phyloP scores from a whole-genome alignment of 2,888 invertebrate species.

The Leptinotarsa tumamoca region DNA sequence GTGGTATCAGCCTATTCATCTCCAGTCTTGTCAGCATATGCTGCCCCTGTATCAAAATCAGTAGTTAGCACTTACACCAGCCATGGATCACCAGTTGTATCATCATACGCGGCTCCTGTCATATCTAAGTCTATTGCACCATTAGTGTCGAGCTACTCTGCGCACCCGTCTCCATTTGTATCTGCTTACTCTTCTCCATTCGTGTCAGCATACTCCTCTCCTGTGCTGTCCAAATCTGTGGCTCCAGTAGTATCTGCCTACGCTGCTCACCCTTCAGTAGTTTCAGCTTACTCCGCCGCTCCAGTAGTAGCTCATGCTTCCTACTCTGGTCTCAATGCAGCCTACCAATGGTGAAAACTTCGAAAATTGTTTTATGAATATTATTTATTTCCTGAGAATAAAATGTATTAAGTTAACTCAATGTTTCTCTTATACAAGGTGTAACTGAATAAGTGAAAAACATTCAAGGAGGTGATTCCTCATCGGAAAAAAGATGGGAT shows the following conservation, averaged over 20 bases:
- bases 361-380: too few relatives aligned
- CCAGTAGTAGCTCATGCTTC: conserved; percentile 41
- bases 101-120: conserved; percentile 48
- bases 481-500: too few relatives aligned
- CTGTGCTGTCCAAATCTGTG: conserved; percentile 42
- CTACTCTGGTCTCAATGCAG: conserved; percentile 18
- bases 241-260: conserved; percentile 31
- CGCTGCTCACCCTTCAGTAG: conserved; percentile 34
- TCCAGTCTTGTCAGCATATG: conserved; percentile 42
- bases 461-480: too few relatives aligned
- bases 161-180: conserved; percentile 69
- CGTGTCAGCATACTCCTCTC: conserved; percentile 40
- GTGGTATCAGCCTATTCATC: conserved; percentile 53
- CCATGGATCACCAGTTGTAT: conserved; percentile 43
- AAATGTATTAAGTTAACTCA: too few relatives aligned
- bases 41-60: conserved; percentile 58
- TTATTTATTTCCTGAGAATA: too few relatives aligned
- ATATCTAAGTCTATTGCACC: conserved; percentile 56
- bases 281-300: conserved; percentile 52
- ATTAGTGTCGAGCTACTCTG: conserved; percentile 41
- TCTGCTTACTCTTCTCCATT: conserved; percentile 3
- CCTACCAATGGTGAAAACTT: conserved; percentile 9
- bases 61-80: conserved; percentile 42
- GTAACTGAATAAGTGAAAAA: too few relatives aligned
- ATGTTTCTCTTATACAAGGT: too few relatives aligned